Percentiles rank a stretch among this genome's conserved stretches.
Conservation (phyloP, 2,113 vertebrate species). For the Ginglymostoma cirratum region DNA sequence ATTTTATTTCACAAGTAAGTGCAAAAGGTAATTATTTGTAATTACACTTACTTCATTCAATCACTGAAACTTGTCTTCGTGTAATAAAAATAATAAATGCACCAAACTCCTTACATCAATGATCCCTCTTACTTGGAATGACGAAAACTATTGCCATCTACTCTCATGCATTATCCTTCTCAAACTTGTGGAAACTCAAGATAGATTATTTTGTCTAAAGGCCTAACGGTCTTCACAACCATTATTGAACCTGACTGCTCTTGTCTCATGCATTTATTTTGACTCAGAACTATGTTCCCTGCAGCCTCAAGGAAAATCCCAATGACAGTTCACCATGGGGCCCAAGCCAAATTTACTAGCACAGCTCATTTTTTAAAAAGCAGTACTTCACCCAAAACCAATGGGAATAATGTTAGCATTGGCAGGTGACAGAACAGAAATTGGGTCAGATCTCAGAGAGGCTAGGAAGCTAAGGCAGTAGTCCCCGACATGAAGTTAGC, state of each 20-base stretch:
- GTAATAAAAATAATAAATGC: not conserved
- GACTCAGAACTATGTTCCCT: not conserved
- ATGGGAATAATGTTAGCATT: not conserved
- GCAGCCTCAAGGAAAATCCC: not conserved
- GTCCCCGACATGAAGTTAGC: not conserved
- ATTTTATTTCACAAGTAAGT: too few relatives aligned
- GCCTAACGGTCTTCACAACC: not conserved
- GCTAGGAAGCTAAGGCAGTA: not conserved
- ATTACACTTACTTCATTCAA: not conserved
- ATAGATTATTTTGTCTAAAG: not conserved
- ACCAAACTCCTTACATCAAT: not conserved
- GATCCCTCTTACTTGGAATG: not conserved
- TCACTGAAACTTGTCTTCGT: not conserved
- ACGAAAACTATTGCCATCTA: not conserved
- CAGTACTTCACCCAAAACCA: not conserved
- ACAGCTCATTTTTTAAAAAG: not conserved
- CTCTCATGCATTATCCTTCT: not conserved
- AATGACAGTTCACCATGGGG: not conserved
- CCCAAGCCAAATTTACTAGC: not conserved
- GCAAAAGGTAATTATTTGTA: too few relatives aligned
- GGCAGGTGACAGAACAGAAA: not conserved
- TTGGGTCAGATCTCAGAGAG: not conserved
- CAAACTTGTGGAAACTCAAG: not conserved
- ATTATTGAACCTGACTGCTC: not conserved
- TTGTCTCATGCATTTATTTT: not conserved